Evolutionary conservation across 2,113 vertebrate species (phyloP).

Genomic region (Nettapus auritus): DNA sequence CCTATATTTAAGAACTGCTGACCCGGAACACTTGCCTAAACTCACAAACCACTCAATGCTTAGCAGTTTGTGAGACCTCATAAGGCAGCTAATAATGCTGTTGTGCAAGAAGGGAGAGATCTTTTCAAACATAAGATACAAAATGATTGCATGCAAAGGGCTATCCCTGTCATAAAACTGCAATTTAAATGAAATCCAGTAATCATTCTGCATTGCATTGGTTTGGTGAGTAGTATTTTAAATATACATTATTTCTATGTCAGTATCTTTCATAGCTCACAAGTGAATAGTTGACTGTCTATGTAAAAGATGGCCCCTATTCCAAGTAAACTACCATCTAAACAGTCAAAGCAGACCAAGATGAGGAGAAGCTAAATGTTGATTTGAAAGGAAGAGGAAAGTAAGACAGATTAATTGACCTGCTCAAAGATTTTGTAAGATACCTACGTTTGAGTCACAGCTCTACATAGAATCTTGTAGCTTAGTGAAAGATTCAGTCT

Average conservation of each 20-base stretch:
- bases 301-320: not conserved
- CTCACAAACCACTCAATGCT: not conserved
- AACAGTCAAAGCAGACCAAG: not conserved
- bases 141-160: not conserved
- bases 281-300: not conserved
- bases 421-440: not conserved
- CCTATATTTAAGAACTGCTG: not conserved
- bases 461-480: not conserved
- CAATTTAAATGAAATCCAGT: not conserved
- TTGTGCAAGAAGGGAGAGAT: not conserved
- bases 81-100: not conserved
- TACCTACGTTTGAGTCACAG: not conserved
- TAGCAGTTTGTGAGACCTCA: not conserved
- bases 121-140: not conserved
- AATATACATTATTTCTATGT: not conserved
- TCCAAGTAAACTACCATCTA: not conserved
- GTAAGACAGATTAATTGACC: not conserved
- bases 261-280: not conserved
- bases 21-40: not conserved
- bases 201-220: not conserved
- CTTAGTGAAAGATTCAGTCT: not conserved
- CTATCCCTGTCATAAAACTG: not conserved
- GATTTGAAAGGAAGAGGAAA: not conserved
- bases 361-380: not conserved
- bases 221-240: not conserved